Evolutionary conservation across 2,888 invertebrate genomes (phyloP).

Genomic region (Heterodera filipjevi): DNA sequence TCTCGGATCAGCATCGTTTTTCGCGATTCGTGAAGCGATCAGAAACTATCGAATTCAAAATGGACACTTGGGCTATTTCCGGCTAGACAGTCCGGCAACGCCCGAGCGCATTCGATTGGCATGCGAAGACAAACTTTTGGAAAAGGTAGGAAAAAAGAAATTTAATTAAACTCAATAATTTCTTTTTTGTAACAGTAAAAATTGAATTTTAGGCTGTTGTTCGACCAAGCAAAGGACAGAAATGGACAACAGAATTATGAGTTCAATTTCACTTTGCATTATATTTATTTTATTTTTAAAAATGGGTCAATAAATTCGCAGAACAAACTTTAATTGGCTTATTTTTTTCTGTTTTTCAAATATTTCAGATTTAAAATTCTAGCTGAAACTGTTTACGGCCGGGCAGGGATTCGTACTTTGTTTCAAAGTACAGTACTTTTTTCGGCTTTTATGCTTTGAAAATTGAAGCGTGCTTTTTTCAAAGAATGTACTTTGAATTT

Average conservation of each 20-base stretch:
- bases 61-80: conserved; percentile 71
- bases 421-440: too few species aligned
- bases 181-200: neutral
- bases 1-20: conserved; percentile 83
- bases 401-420: too few species aligned
- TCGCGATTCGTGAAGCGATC: conserved; percentile 84
- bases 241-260: conserved; percentile 11
- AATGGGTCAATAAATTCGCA: too few species aligned
- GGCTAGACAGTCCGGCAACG: conserved; percentile 80
- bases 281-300: neutral
- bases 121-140: conserved; percentile 75
- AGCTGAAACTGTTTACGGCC: too few species aligned
- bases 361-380: too few species aligned
- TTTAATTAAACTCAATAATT: neutral
- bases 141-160: conserved; percentile 35
- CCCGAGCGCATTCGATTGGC: conserved; percentile 85
- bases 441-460: too few species aligned
- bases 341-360: too few species aligned
- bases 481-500: too few species aligned
- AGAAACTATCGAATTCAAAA: conserved; percentile 77
- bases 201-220: neutral
- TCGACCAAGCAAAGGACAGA: conserved; percentile 1
- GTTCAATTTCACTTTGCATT: neutral
- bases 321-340: too few species aligned
- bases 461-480: too few species aligned